phyloP scores from a whole-genome alignment of 2,797 vertebrate genomes.

The Luscinia megarhynchos region DNA sequence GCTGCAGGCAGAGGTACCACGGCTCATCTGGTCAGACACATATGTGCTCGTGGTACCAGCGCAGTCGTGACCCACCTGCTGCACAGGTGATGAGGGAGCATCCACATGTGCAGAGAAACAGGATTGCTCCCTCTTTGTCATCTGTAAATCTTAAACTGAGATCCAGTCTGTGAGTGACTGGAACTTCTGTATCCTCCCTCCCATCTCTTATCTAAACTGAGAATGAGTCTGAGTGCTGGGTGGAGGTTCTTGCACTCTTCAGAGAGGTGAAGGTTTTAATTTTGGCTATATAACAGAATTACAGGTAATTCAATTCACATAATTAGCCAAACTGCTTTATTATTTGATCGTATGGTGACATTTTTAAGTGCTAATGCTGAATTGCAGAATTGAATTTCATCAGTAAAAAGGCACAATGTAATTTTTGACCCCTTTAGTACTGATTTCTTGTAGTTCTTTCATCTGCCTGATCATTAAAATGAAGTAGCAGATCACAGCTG shows the following conservation, averaged over 20 bases:
- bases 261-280: background rate
- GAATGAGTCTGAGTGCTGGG: no score
- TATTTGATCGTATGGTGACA: background rate
- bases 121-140: background rate
- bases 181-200: background rate
- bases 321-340: background rate
- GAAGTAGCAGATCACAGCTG: background rate
- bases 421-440: background rate
- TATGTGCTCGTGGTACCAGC: accelerated
- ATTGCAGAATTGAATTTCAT: background rate
- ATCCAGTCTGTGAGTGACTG: background rate
- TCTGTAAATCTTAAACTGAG: background rate
- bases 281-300: background rate
- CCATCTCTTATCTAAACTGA: background rate
- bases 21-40: accelerated
- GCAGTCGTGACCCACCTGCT: background rate
- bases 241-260: background rate
- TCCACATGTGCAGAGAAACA: accelerated
- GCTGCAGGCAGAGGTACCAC: background rate
- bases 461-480: background rate
- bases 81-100: background rate
- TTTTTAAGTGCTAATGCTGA: background rate
- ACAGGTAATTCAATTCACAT: background rate
- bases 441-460: background rate
- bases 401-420: background rate